These are phyloP conservation scores for Manacus vitellinus DNA, from an alignment of 2,113 vertebrate species.

Conservation along the genomic window DNA sequence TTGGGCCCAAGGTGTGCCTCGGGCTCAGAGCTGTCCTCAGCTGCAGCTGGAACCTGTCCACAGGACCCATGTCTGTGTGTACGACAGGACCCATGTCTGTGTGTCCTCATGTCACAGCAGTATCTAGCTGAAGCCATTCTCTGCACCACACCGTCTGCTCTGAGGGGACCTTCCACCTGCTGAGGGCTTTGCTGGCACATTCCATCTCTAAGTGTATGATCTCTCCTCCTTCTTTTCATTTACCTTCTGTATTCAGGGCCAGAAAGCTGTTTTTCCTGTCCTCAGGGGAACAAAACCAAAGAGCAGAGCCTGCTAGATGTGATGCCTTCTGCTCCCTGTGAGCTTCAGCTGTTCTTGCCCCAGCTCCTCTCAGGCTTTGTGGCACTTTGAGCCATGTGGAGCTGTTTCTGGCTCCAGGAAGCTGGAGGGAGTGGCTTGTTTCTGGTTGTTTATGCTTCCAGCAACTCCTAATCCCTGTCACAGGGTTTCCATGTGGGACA, in stretches of 20 bases:
- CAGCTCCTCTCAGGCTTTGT: accelerated
- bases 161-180: neutral
- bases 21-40: neutral
- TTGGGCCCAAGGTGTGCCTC: neutral
- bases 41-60: neutral
- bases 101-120: neutral
- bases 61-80: neutral
- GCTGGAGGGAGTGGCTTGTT: neutral
- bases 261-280: neutral
- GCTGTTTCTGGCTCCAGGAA: neutral
- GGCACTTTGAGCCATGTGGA: accelerated
- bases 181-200: neutral
- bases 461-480: conserved; percentile 7
- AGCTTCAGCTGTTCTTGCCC: neutral
- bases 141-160: accelerated
- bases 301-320: neutral
- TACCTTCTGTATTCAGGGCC: neutral
- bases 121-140: neutral
- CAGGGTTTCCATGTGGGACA: neutral
- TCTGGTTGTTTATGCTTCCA: neutral
- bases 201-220: neutral
- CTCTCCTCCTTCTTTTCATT: neutral
- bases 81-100: neutral
- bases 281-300: neutral
- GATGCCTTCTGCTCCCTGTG: neutral